These are phyloP conservation scores for Drosophila guanche DNA, from an alignment of 1,140 invertebrate species.

Conservation along the genomic window DNA sequence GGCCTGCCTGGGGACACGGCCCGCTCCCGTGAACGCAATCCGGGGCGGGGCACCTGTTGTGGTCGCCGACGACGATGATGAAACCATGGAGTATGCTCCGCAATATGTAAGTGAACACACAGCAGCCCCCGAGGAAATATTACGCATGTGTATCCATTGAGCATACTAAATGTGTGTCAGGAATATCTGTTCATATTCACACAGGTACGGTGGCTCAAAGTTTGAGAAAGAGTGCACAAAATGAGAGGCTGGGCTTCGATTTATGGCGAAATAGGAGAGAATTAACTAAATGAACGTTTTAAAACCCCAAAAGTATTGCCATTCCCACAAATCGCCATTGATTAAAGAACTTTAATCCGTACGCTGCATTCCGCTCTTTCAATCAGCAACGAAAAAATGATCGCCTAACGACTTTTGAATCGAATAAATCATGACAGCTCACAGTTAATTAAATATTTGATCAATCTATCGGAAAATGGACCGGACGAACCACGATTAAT, in stretches of 20 bases:
- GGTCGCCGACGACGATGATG: slow-evolving; percentile 67
- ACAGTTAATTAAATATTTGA: slow-evolving; percentile 39
- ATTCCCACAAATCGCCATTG: no score
- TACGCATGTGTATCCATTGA: not conserved
- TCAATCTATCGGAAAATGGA: slow-evolving; percentile 45
- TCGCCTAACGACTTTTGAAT: slow-evolving; percentile 23
- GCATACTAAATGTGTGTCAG: not conserved
- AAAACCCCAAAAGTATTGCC: not conserved
- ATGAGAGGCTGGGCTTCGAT: not conserved
- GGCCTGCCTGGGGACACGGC: slow-evolving; percentile 53
- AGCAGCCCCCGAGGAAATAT: not conserved
- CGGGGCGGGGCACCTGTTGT: slow-evolving; percentile 56
- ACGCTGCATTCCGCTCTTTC: slow-evolving; percentile 5
- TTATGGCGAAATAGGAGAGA: not conserved
- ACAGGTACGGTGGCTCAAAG: not conserved
- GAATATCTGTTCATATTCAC: not conserved
- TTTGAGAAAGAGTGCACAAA: not conserved
- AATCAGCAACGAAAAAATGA: slow-evolving; percentile 8
- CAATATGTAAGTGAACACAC: slow-evolving; percentile 66
- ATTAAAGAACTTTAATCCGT: no score
- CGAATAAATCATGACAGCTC: slow-evolving; percentile 39
- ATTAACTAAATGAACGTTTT: not conserved
- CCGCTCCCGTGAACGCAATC: slow-evolving; percentile 31
- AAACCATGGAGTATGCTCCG: slow-evolving; percentile 77
- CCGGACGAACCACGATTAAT: slow-evolving; percentile 40